Evolutionary conservation across 35 echinoderm and acorn worm genomes (phyloP).

Genomic region (Lytechinus variegatus): DNA sequence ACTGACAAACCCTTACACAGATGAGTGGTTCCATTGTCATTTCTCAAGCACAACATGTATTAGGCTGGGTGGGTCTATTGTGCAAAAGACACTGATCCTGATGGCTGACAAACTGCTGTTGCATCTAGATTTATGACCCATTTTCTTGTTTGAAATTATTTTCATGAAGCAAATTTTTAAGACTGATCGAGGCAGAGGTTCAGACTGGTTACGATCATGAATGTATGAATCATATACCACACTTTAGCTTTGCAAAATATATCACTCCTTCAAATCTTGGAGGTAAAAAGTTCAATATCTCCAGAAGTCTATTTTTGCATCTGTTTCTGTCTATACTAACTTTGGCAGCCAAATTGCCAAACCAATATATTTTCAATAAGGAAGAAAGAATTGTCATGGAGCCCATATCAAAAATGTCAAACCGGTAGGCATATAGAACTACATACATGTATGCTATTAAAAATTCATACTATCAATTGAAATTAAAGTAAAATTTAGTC

Average conservation of each 20-base stretch:
- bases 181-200: neutral
- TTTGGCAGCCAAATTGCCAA: too few relatives aligned
- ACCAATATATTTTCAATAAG: too few relatives aligned
- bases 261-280: neutral
- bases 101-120: neutral
- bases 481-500: neutral
- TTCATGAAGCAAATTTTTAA: neutral
- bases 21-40: neutral
- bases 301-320: too few relatives aligned
- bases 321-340: too few relatives aligned
- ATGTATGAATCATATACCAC: neutral
- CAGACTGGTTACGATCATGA: neutral
- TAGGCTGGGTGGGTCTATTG: constrained; percentile 6
- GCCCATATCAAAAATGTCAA: too few relatives aligned
- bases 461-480: neutral
- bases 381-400: too few relatives aligned
- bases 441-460: too few relatives aligned
- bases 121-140: neutral
- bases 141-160: neutral
- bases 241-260: neutral
- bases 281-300: too few relatives aligned
- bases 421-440: too few relatives aligned
- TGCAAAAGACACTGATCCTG: neutral
- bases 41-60: neutral
- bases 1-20: neutral